phyloP scores from a whole-genome alignment of 2,888 invertebrate species.

The Epirrita christyi region DNA sequence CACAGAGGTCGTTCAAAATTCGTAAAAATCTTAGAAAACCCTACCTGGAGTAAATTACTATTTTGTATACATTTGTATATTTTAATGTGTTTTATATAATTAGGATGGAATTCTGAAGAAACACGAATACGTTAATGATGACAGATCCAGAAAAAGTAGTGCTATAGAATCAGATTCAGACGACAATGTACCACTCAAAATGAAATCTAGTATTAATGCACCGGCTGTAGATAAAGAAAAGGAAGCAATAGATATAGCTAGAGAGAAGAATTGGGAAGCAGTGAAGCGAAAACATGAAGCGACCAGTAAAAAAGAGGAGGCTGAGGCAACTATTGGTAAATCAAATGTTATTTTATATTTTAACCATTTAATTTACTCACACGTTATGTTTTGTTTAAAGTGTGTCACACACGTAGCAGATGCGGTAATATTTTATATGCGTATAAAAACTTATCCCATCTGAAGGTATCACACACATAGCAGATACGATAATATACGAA shows the following conservation, averaged over 20 bases:
- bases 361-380: neutral
- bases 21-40: too few relatives aligned
- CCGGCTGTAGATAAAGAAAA: conserved; percentile 76
- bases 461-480: too few relatives aligned
- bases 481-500: too few relatives aligned
- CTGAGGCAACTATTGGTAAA: conserved; percentile 77
- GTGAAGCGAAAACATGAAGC: conserved; percentile 83
- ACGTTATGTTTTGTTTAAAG: too few relatives aligned
- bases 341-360: neutral
- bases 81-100: conserved; percentile 12
- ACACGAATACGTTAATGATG: conserved; percentile 67
- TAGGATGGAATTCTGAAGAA: conserved; percentile 80
- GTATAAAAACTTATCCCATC: too few relatives aligned
- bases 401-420: too few relatives aligned
- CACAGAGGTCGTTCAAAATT: too few relatives aligned
- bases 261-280: conserved; percentile 83
- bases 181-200: conserved; percentile 75
- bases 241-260: conserved; percentile 81
- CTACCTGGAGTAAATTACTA: too few relatives aligned
- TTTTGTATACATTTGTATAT: too few relatives aligned
- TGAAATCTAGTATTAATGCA: conserved; percentile 61
- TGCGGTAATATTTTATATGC: too few relatives aligned
- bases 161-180: conserved; percentile 79
- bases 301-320: conserved; percentile 79
- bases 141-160: conserved; percentile 72